Evolutionary conservation across 2,888 invertebrate genomes (phyloP).

Genomic region (Cheilosia scutellata): DNA sequence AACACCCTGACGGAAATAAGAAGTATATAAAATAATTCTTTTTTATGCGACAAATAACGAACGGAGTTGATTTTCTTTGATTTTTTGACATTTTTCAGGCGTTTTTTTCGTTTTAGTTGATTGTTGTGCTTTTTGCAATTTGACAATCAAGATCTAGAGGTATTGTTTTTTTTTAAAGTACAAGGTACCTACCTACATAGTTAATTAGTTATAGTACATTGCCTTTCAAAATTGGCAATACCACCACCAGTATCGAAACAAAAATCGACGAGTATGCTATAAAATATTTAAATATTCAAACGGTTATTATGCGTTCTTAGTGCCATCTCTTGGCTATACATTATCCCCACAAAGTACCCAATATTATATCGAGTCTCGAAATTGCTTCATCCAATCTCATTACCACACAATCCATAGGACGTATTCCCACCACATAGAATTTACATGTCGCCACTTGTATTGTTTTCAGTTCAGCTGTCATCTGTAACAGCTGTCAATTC

Average conservation of each 20-base stretch:
- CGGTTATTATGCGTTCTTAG: no score
- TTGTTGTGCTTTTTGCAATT: no score
- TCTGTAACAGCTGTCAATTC: slow-evolving; percentile 53
- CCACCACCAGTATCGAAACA: no score
- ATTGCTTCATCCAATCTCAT: background rate
- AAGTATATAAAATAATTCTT: background rate
- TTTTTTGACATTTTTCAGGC: slow-evolving; percentile 9
- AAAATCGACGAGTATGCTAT: no score
- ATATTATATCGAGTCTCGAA: background rate
- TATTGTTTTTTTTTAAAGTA: no score
- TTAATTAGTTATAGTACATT: no score
- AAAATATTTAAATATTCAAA: no score
- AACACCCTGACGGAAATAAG: background rate
- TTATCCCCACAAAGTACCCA: no score
- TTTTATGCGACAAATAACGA: background rate
- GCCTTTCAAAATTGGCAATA: no score
- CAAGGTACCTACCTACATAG: no score
- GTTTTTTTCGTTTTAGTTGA: background rate
- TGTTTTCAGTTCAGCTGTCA: background rate
- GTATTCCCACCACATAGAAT: no score
- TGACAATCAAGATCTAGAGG: background rate
- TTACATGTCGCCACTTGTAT: background rate
- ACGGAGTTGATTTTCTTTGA: slow-evolving; percentile 15
- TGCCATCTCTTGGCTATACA: no score
- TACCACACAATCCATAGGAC: background rate